These are phyloP conservation scores for Sminthurides aquaticus DNA, from an alignment of 2,888 invertebrate genomes.

Conservation along the genomic window DNA sequence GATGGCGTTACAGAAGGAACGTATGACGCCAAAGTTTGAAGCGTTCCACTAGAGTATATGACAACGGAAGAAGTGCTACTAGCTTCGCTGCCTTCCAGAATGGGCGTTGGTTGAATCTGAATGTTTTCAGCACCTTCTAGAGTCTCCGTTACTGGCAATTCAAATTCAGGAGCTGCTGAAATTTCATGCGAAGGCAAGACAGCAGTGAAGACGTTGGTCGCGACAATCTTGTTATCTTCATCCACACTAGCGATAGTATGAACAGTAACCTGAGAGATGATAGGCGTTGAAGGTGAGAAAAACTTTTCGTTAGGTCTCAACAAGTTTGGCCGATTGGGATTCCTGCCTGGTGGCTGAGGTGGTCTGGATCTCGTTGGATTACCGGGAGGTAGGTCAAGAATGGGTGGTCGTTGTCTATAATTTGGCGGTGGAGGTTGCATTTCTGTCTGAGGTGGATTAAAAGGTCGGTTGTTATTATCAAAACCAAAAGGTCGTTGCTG, in stretches of 20 bases:
- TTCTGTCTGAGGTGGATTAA: slow-evolving; percentile 32
- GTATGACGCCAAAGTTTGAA: slow-evolving; percentile 29
- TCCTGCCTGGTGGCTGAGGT: slow-evolving; percentile 23
- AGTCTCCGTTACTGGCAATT: slow-evolving; percentile 12
- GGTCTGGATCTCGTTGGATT: slow-evolving; percentile 38
- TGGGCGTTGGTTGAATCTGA: slow-evolving; percentile 4
- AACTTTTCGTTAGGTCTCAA: slow-evolving; percentile 40
- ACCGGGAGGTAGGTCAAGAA: slow-evolving; percentile 37
- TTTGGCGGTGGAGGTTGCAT: slow-evolving; percentile 40
- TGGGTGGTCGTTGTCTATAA: slow-evolving; percentile 33
- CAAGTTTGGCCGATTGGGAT: slow-evolving; percentile 35
- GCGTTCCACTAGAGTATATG: slow-evolving; percentile 36
- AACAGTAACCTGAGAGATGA: slow-evolving; percentile 38
- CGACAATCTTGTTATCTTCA: slow-evolving; percentile 44
- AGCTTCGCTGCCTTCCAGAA: slow-evolving; percentile 18
- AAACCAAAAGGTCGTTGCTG: background rate
- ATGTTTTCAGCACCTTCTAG: slow-evolving; percentile 15
- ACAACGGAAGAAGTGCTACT: slow-evolving; percentile 29
- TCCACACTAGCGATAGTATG: slow-evolving; percentile 45
- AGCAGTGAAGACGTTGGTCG: slow-evolving; percentile 43
- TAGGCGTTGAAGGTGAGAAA: slow-evolving; percentile 38
- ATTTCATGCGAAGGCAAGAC: slow-evolving; percentile 30
- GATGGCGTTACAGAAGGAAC: background rate
- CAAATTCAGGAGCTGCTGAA: background rate
- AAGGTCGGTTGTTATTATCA: background rate